Conservation (phyloP, 2,113 vertebrate genomes). For the Notothenia coriiceps region DNA sequence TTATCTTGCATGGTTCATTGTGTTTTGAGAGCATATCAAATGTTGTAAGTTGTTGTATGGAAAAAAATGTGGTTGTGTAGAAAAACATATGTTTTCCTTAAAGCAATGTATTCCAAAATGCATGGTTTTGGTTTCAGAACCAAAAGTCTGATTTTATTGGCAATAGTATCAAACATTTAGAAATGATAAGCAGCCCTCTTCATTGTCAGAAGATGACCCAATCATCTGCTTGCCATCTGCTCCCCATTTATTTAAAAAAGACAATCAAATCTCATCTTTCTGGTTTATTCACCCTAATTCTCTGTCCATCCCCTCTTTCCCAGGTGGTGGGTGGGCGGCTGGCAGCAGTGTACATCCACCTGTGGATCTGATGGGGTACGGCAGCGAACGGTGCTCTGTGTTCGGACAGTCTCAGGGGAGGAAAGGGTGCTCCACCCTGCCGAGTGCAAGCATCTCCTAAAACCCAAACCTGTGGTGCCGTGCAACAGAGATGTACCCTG, state of each 20-base stretch:
- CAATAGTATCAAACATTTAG: neutral
- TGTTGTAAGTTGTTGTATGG: neutral
- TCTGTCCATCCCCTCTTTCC: neutral
- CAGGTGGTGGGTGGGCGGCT: conserved; percentile 98
- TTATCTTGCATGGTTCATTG: neutral
- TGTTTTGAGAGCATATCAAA: neutral
- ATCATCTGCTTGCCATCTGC: neutral
- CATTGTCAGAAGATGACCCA: neutral
- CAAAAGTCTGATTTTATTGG: neutral
- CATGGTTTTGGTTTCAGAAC: neutral
- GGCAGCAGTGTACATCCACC: conserved; percentile 92
- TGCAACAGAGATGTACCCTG: conserved; percentile 94
- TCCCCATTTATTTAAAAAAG: neutral
- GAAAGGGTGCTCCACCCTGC: conserved; percentile 89
- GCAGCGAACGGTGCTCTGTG: conserved; percentile 93
- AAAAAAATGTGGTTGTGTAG: too few relatives aligned
- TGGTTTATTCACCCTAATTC: neutral
- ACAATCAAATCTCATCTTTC: neutral
- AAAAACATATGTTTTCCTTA: neutral
- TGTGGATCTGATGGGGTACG: conserved; percentile 91
- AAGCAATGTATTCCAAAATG: neutral
- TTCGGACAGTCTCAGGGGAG: conserved; percentile 90
- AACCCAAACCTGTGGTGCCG: conserved; percentile 89
- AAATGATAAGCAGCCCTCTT: neutral
- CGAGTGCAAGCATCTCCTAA: conserved; percentile 91